Conservation (phyloP, 2,113 vertebrate species). For the Spea multiplicata region DNA sequence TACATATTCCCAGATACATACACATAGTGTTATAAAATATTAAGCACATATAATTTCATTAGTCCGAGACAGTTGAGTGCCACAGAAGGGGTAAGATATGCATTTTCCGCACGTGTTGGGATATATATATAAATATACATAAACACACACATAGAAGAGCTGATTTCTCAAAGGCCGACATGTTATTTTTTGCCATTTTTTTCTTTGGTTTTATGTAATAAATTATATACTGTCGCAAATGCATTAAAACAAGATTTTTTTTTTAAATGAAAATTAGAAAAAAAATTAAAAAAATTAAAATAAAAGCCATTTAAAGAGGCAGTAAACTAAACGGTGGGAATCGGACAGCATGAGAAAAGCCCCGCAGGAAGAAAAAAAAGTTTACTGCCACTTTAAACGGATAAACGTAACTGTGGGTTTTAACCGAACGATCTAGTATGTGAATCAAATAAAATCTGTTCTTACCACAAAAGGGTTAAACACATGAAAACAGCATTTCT, state of each 20-base stretch:
- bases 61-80: not conserved
- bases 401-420: no score
- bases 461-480: no score
- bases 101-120: not conserved
- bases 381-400: no score
- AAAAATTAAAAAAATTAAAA: not conserved
- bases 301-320: no score
- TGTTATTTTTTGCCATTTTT: not conserved
- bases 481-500: no score
- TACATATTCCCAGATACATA: conserved; percentile 13
- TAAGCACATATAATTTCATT: not conserved
- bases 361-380: no score
- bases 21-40: conserved; percentile 17
- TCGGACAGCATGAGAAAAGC: no score
- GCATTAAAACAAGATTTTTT: not conserved
- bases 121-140: conserved; percentile 17
- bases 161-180: not conserved
- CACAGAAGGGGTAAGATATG: conserved; percentile 15
- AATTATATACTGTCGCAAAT: not conserved
- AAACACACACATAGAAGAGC: conserved; percentile 12
- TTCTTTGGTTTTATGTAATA: not conserved
- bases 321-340: no score
- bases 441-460: no score
- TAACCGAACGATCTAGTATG: no score
- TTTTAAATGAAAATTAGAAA: not conserved